Conservation (phyloP, 2,797 vertebrate genomes). For the Neosilurus hyrtlii region DNA sequence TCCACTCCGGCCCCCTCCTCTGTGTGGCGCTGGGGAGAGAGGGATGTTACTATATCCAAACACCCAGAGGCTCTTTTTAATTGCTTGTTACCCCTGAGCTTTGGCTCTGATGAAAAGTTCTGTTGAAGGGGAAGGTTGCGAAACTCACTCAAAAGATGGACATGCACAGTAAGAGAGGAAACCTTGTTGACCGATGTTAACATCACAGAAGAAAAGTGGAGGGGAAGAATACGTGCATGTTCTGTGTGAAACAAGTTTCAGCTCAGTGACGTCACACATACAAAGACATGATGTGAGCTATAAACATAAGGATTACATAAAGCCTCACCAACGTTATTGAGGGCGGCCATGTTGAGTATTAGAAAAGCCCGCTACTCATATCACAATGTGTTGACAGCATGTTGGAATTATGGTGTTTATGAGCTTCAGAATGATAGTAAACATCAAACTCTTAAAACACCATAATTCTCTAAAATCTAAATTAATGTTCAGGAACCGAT, state of each 20-base stretch:
- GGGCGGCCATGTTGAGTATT: background rate
- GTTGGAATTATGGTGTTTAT: background rate
- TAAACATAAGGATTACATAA: background rate
- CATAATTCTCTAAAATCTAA: background rate
- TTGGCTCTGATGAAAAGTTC: conserved; percentile 57
- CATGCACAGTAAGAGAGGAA: background rate
- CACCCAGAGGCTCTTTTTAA: conserved; percentile 71
- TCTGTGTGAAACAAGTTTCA: background rate
- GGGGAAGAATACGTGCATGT: background rate
- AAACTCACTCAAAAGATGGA: background rate
- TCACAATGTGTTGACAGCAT: background rate
- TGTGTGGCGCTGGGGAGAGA: conserved; percentile 62
- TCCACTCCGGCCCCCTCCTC: conserved; percentile 60
- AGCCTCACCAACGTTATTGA: background rate
- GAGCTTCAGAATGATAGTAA: background rate
- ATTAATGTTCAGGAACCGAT: background rate
- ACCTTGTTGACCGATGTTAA: conserved; percentile 4
- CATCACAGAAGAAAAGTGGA: too few species aligned
- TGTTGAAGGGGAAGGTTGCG: conserved; percentile 43
- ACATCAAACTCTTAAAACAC: background rate
- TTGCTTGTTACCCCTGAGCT: conserved; percentile 68
- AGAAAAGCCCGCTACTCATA: background rate
- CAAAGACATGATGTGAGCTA: background rate
- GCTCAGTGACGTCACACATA: background rate
- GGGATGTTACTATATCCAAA: conserved; percentile 70